Evolutionary conservation across 2,888 invertebrate species (phyloP).

Genomic region (Plebejus melissa): DNA sequence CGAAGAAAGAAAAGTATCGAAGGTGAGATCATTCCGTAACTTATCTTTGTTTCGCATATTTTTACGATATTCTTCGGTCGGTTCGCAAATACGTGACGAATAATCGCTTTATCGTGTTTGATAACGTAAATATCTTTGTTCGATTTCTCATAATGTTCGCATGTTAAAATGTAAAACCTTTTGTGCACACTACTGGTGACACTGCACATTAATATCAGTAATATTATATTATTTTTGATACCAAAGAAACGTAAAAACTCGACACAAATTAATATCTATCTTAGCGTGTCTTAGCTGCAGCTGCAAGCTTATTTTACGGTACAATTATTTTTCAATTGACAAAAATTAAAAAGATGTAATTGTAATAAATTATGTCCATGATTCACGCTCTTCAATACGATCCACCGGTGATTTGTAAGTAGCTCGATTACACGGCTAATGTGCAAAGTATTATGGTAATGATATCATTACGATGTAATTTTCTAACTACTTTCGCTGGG

Average conservation of each 20-base stretch:
- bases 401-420: constrained; percentile 16
- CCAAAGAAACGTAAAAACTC: background rate
- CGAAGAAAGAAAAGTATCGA: constrained; percentile 75
- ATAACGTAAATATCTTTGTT: constrained; percentile 58
- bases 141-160: constrained; percentile 36
- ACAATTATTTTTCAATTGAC: no score
- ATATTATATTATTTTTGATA: background rate
- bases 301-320: background rate
- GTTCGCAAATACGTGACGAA: constrained; percentile 59
- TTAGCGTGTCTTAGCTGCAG: background rate
- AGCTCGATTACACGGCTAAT: constrained; percentile 18
- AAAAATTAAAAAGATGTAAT: no score
- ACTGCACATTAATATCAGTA: no score
- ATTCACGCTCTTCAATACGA: background rate
- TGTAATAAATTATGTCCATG: background rate
- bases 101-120: constrained; percentile 53
- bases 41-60: constrained; percentile 48
- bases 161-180: constrained; percentile 13
- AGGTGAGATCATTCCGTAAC: constrained; percentile 65
- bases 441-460: constrained; percentile 24
- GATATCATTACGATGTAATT: constrained; percentile 23
- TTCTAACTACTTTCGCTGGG: constrained; percentile 24
- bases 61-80: constrained; percentile 59
- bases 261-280: background rate
- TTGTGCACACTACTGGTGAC: background rate